Percentiles rank a stretch among this genome's conserved stretches.
Conservation (phyloP, 2,888 invertebrate species). For the Xestia sexstrigata region DNA sequence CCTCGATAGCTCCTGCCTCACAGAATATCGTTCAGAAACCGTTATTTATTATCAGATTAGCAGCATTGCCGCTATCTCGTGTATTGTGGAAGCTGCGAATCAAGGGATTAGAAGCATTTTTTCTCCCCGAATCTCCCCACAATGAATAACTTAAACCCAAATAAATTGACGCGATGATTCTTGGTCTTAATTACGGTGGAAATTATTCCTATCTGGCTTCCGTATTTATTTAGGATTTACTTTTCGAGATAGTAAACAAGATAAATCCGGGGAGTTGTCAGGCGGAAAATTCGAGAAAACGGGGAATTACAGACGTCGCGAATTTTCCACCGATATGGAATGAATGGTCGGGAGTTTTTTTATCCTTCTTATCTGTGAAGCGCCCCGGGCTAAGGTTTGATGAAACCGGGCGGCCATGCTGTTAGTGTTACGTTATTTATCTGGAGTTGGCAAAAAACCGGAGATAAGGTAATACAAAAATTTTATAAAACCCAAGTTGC, state of each 20-base stretch:
- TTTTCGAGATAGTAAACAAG: conserved; percentile 60
- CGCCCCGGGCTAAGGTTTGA: conserved; percentile 51
- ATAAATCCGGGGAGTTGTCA: conserved; percentile 56
- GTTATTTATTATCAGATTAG: conserved; percentile 67
- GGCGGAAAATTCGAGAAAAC: conserved; percentile 54
- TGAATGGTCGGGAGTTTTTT: conserved; percentile 52
- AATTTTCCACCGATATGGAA: conserved; percentile 61
- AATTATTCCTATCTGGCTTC: conserved; percentile 53
- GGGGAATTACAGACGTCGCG: conserved; percentile 57
- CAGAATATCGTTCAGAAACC: conserved; percentile 59
- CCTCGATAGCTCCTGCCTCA: conserved; percentile 46
- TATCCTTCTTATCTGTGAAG: conserved; percentile 51
- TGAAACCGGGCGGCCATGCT: conserved; percentile 13
- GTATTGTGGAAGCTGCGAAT: conserved; percentile 37
- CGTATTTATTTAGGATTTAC: conserved; percentile 65
- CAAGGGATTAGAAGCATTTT: conserved; percentile 56
- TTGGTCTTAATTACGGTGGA: conserved; percentile 52
- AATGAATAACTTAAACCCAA: conserved; percentile 54
- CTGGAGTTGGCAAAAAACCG: conserved; percentile 17
- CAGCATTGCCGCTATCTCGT: conserved; percentile 48
- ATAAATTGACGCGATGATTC: conserved; percentile 46
- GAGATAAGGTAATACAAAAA: conserved; percentile 2
- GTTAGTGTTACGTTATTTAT: conserved; percentile 39
- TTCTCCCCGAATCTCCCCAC: conserved; percentile 24
- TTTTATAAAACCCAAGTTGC: not conserved